Base-by-base conservation (phyloP, 1,140 invertebrate genomes). In the Brachystomella parvula region DNA sequence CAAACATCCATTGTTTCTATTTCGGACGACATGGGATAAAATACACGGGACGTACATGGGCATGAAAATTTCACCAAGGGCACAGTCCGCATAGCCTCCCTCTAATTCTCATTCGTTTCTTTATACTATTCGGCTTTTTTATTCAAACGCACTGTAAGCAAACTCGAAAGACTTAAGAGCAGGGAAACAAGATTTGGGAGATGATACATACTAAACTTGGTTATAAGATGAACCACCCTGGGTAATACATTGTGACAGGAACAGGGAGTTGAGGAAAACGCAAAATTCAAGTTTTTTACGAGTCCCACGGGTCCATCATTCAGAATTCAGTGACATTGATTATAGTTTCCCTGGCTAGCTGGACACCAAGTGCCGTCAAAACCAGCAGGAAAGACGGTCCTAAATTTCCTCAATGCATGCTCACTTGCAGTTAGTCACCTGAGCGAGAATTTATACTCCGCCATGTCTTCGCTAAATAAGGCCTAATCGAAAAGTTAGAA, bases 261-360 rank as follows among this genome's bases (percentile, higher is more conserved):
- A 53, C 49, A 53, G 12, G 49, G 3, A 53, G 9, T 26, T 26
- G 24, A 53, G 49, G 49, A 24, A 53, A 53, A 17, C 15, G 21
- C 12, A 53, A 24, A 24, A 53, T 6, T 17, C 49, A 53, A 44
- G 39, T 53, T 53, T 24, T 53, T 24, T 19, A 53, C 12, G 24
- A 44, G n/a, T 44, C 49, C 49, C 49, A 53, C 49, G 49, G 12
- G 49, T 24, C 24, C 49, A 53, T 53, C 49, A 53, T 53, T 53
- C 49, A 53, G 24, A 53, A 15, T 53, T 24, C 24, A 24, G 49
- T 53, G 49, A 53, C 49, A 53, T 24, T 53, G 49, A 53, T 53
- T 53, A n/a, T n/a, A 53, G 49, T 53, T 53, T 24, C 49, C 49
- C 21, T 24, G 12, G 49, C 49, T 24, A 17, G 49, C 49, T 53